Evolutionary conservation across 2,797 vertebrate genomes (phyloP).

Genomic region (Helarctos malayanus): DNA sequence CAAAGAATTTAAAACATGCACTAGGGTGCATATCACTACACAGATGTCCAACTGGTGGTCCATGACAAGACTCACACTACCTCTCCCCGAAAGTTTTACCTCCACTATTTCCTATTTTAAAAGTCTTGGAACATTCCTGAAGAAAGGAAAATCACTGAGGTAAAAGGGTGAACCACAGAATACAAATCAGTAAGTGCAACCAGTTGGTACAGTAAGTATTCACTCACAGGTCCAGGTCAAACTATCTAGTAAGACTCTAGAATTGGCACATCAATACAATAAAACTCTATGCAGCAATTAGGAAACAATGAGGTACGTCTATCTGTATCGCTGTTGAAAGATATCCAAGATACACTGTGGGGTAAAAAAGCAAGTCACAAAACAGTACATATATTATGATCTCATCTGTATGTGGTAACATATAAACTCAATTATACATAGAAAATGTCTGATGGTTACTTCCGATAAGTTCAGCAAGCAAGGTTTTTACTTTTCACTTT

Average conservation of each 20-base stretch:
- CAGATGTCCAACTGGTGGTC: background rate
- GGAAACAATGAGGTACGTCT: constrained; percentile 17
- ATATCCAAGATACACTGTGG: background rate
- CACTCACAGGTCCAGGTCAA: background rate
- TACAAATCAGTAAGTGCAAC: background rate
- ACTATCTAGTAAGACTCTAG: background rate
- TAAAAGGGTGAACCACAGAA: constrained; percentile 37
- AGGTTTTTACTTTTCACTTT: constrained; percentile 57
- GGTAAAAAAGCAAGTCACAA: background rate
- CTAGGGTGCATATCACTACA: constrained; percentile 35
- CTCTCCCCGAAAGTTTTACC: background rate
- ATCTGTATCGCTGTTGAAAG: background rate
- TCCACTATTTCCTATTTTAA: constrained; percentile 57
- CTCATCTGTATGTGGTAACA: background rate
- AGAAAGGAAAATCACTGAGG: background rate
- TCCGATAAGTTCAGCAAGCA: background rate
- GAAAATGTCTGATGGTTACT: background rate
- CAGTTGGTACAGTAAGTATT: constrained; percentile 12
- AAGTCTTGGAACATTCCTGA: background rate
- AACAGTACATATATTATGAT: background rate
- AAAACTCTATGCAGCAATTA: background rate
- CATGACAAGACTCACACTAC: constrained; percentile 20
- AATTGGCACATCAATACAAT: background rate
- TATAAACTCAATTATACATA: background rate
- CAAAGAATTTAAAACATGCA: constrained; percentile 65